Conservation (phyloP, 1,140 invertebrate species). For the Calephelis virginiensis region DNA sequence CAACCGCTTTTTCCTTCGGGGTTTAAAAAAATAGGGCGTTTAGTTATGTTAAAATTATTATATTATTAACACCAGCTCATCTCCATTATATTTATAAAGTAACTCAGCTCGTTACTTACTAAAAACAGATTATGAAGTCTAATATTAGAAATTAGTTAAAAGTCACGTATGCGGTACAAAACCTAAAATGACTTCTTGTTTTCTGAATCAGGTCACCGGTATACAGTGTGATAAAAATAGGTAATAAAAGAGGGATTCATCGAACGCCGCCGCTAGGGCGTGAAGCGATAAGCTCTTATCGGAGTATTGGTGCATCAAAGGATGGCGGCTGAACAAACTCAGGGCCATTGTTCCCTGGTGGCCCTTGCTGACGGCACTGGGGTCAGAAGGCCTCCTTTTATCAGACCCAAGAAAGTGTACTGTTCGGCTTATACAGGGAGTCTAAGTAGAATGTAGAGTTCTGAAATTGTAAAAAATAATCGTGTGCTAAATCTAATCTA, state of each 20-base stretch:
- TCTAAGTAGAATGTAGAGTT: no score
- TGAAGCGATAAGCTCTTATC: slow-evolving; percentile 23
- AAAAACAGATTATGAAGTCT: no score
- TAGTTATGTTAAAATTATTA: no score
- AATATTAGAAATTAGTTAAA: no score
- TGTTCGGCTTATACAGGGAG: no score
- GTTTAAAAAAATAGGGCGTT: no score
- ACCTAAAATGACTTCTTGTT: slow-evolving; percentile 3
- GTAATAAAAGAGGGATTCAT: slow-evolving; percentile 16
- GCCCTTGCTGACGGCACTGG: not conserved
- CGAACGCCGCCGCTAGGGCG: slow-evolving; percentile 19
- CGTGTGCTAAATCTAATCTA: no score
- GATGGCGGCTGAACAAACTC: slow-evolving; percentile 23
- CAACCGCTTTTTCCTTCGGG: no score
- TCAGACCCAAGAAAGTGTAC: not conserved
- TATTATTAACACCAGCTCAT: no score
- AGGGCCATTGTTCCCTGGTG: slow-evolving; percentile 26
- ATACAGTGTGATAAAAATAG: slow-evolving; percentile 12
- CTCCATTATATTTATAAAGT: no score
- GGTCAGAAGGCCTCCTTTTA: slow-evolving; percentile 21
- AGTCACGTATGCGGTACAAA: not conserved
- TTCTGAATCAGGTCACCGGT: slow-evolving; percentile 8
- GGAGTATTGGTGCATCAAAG: slow-evolving; percentile 7
- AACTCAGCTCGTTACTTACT: no score
- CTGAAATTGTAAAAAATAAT: no score